Evolutionary conservation across 2,113 vertebrate genomes (phyloP), one percentile per base, ranked within the genome.

Genomic region (Glaucidium brasilianum): DNA sequence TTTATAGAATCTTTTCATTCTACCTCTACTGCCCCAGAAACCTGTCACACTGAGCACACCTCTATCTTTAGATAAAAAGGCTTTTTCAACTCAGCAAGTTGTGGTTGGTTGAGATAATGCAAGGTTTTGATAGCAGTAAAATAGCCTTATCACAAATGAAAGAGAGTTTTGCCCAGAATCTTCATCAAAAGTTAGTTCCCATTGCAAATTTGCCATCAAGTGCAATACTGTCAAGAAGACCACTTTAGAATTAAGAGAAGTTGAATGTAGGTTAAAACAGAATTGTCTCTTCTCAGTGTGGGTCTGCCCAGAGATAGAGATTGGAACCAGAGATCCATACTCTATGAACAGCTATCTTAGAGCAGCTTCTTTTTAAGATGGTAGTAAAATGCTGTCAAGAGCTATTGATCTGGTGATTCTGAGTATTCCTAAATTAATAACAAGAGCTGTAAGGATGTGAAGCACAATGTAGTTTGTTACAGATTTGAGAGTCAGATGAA

Each of bases 41-140:
- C 43, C 49, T 79, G 88, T 91, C 95, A 79, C 43, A 27, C 56
- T 68, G 68, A 92, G 53, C 49, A 72, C 52, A 50, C 39, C 73
- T 92, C 88, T 96, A 45, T 92, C 88, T 96, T 95, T 81, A 93
- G 92, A 93, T 86, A 64, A 84, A 95, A 95, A 74, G 30, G 10
- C 27, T 87, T 94, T 92, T 91, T 96, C 62, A 94, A 76, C 86
- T 92, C 96, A 90, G 91, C 62, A 76, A 85, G 80, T 58, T 95
- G 86, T 87, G 88, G 73, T 64, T 35, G 58, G 66, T 71, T 84
- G 62, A 94, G 86, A 81, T 94, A 94, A 79, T 87, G 80, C 27
- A 73, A 68, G 49, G 53, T 72, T 96, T 89, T 92, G 83, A 87
- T 79, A 84, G 80, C 30, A 8, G 8, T 81, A 71, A 90, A 94